Percentiles rank a stretch among this genome's conserved stretches.
Conservation (phyloP, 37 sponge, comb jelly and placozoan species). For the Theonella swinhoei region DNA sequence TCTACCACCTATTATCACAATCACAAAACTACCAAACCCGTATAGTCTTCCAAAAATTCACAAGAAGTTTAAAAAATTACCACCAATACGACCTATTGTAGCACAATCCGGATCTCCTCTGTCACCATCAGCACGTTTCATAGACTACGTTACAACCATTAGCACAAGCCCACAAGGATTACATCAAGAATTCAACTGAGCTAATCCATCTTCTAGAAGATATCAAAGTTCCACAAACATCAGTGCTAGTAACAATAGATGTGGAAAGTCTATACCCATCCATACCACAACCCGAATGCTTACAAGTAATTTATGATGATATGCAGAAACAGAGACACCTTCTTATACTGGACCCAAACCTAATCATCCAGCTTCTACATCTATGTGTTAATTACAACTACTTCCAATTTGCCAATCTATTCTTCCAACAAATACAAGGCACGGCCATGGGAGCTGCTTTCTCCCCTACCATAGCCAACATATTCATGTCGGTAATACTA, state of each 20-base stretch:
- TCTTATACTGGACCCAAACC: constrained; percentile 16
- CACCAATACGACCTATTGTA: constrained; percentile 18
- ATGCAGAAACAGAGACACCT: neutral
- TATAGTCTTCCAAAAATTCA: constrained; percentile 23
- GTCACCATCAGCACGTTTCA: constrained; percentile 1
- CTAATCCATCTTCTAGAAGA: neutral
- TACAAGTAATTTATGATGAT: constrained; percentile 20
- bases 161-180: constrained; percentile 1
- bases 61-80: neutral
- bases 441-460: constrained; percentile 34
- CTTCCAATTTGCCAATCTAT: constrained; percentile 2
- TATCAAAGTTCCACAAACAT: neutral
- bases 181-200: constrained; percentile 9
- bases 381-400: constrained; percentile 5
- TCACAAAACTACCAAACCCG: constrained; percentile 6
- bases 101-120: neutral
- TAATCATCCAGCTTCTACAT: constrained; percentile 20
- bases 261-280: too few relatives aligned
- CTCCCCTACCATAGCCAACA: constrained; percentile 32
- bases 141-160: constrained; percentile 30
- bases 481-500: constrained; percentile 18
- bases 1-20: too few relatives aligned
- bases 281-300: constrained; percentile 11
- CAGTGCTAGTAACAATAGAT: constrained; percentile 2
- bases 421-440: constrained; percentile 12